phyloP scores from a whole-genome alignment of 2,797 vertebrate species.

The Emydoidea blandingii region DNA sequence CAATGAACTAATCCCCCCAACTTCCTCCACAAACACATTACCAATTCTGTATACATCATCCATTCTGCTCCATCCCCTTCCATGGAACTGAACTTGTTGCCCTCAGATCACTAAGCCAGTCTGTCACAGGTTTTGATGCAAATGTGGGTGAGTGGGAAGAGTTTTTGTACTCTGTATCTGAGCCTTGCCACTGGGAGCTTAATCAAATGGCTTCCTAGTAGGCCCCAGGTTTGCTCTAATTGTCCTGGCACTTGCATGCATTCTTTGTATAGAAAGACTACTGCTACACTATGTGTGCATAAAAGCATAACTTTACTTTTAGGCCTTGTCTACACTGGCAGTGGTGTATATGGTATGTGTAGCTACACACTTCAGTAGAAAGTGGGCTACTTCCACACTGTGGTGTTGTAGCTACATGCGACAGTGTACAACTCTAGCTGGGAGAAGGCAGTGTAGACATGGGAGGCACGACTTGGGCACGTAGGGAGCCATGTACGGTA shows the following conservation, averaged over 20 bases:
- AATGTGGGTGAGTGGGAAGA: not conserved
- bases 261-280: not conserved
- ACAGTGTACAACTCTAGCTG: not conserved
- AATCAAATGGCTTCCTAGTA: not conserved
- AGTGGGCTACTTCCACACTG: not conserved
- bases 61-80: constrained; percentile 37
- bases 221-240: not conserved
- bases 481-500: not conserved
- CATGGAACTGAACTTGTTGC: constrained; percentile 52
- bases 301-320: not conserved
- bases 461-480: not conserved
- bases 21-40: constrained; percentile 44
- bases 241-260: not conserved
- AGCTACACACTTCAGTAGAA: not conserved
- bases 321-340: not conserved
- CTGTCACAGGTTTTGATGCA: not conserved
- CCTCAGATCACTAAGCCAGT: constrained; percentile 15
- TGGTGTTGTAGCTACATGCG: not conserved
- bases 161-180: not conserved
- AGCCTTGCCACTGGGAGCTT: not conserved
- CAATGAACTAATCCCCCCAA: constrained; percentile 18
- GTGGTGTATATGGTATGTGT: not conserved
- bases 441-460: not conserved
- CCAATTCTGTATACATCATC: constrained; percentile 40
- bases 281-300: not conserved